A percentile compares a stretch with the other conserved stretches of the same genome.
Evolutionary conservation across 2,888 invertebrate genomes (phyloP).

Genomic region (Drosophila histrio): DNA sequence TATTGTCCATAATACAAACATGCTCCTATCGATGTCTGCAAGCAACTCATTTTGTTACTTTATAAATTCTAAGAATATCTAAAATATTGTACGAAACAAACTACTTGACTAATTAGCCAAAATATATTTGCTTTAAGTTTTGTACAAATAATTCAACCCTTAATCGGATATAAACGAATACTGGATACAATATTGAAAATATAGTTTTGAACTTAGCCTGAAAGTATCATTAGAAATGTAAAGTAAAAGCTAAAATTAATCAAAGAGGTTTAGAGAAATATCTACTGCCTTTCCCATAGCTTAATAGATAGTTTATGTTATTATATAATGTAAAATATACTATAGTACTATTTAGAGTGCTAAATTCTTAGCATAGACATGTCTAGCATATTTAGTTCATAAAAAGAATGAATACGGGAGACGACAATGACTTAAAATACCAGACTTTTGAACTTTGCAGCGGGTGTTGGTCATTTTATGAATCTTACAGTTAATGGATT

Average conservation of each 20-base stretch:
- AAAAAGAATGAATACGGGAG: conserved; percentile 13
- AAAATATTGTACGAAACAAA: neutral
- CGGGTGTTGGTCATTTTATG: conserved; percentile 69
- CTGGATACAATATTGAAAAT: no score
- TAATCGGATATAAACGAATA: no score
- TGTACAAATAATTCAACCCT: no score
- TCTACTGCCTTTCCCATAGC: no score
- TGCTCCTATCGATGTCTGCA: neutral
- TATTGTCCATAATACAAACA: conserved; percentile 3
- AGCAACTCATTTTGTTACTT: neutral
- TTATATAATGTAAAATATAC: no score
- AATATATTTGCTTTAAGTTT: conserved; percentile 63
- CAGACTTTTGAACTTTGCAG: conserved; percentile 45
- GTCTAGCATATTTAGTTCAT: neutral
- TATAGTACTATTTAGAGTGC: no score
- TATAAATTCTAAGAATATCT: neutral
- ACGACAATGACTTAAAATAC: conserved; percentile 17
- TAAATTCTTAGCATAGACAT: neutral
- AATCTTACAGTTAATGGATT: conserved; percentile 82
- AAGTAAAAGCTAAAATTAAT: no score
- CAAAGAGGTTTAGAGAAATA: no score
- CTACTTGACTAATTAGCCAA: conserved; percentile 44
- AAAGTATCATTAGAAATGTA: no score
- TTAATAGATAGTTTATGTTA: no score
- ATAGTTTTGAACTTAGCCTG: no score